These are phyloP conservation scores for Helogale parvula DNA, from an alignment of 2,113 vertebrate species.

Conservation along the genomic window DNA sequence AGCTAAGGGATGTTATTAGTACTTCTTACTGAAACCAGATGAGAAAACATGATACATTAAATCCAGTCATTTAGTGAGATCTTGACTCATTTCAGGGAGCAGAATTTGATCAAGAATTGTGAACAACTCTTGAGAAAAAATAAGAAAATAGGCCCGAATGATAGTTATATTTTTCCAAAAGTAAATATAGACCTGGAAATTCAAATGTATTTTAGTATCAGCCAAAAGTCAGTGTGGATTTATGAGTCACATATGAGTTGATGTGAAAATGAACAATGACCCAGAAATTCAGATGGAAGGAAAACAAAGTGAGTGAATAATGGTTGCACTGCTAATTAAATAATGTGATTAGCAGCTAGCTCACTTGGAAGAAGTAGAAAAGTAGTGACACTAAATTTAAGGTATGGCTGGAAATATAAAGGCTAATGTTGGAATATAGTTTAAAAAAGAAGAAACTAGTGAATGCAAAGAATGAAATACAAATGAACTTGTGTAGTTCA, in stretches of 20 bases:
- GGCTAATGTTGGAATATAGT: not conserved
- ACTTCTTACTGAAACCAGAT: not conserved
- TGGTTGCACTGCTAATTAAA: not conserved
- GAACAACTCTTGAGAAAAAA: not conserved
- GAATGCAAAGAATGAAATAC: not conserved
- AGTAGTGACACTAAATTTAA: not conserved
- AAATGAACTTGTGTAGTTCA: not conserved
- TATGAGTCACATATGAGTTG: not conserved
- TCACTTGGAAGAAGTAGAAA: not conserved
- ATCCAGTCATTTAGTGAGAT: not conserved
- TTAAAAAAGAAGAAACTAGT: not conserved
- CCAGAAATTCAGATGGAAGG: not conserved
- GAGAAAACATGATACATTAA: not conserved
- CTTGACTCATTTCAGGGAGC: conserved; percentile 30
- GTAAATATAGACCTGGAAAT: not conserved
- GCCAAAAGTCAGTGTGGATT: not conserved
- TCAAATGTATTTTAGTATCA: conserved; percentile 38
- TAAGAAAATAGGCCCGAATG: not conserved
- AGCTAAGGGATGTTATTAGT: not conserved
- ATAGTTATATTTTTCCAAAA: not conserved
- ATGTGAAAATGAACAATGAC: not conserved
- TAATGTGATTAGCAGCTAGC: not conserved
- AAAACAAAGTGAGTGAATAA: not conserved
- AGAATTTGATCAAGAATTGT: not conserved
- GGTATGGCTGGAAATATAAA: not conserved